Base-by-base conservation (phyloP, 2,113 vertebrate genomes). In the Lepus americanus region DNA sequence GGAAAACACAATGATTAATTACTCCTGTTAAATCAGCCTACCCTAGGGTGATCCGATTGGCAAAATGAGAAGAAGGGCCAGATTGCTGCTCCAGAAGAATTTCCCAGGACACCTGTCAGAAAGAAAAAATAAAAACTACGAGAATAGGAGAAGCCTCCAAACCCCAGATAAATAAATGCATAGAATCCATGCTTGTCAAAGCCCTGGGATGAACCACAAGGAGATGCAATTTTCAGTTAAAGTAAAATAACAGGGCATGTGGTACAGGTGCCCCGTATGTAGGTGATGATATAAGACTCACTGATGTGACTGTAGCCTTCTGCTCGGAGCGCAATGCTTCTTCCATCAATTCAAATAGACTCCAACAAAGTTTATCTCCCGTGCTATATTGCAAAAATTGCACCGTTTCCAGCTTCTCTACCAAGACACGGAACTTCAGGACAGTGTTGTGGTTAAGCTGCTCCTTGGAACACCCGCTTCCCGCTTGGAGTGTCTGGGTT, bases 1-100 rank as follows among this genome's bases (percentile, higher is more conserved):
- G 90, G 96, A 97, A 98, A 98, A 98, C 97, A 97, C 97, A 90
- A 77, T 98, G 98, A 98, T 98, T 98, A 98, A 98, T 98, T 98
- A 98, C 97, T 96, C 96, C 87, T 95, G 94, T 89, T 94, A 95
- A 96, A 95, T 70, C 91, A 29, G 61, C 51, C 83, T 94, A 94
- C 94, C 96, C 96, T 63, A 78, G 94, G 95, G 96, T 94, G 95
- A 97, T 95, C 93, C 12, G 89, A 94, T 90, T 89, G 89, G 96
- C 94, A 85, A 95, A 93, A 93, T 5, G 55, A 94, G 84, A 93
- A 27, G 80, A 81, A 92, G 73, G 87, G 63, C 91, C 96, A 97
- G 97, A 96, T 94, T 97, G 97, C 31, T 70, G 31, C 89, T 94
- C 80, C 84, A 59, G 96, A 96, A 96, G 94, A 79, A 96, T 95